Conservation (phyloP, 2,113 vertebrate genomes). For the Regulus satrapa region DNA sequence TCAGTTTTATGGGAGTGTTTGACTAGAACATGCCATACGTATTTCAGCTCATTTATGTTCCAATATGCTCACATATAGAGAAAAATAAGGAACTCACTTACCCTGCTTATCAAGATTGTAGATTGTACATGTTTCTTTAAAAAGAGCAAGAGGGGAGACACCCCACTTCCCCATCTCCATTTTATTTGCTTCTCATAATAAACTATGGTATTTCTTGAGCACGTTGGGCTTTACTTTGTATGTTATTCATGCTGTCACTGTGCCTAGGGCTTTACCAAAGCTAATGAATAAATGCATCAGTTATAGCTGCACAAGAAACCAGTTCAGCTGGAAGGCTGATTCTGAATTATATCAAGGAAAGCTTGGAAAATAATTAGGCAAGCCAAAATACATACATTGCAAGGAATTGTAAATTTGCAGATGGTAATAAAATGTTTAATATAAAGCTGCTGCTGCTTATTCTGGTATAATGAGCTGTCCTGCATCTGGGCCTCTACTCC, state of each 20-base stretch:
- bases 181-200: not conserved
- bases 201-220: not conserved
- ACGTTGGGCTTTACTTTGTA: not conserved
- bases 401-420: not conserved
- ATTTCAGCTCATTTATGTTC: not conserved
- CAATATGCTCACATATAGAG: not conserved
- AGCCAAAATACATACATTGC: not conserved
- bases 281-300: constrained; percentile 40
- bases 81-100: not conserved
- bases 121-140: not conserved
- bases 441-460: not conserved
- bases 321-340: constrained; percentile 18
- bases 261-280: constrained; percentile 11
- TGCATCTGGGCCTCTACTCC: not conserved
- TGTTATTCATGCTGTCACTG: constrained; percentile 8
- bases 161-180: too few species aligned
- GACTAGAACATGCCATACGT: not conserved
- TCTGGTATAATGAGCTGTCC: not conserved
- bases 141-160: fast-evolving
- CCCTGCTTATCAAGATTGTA: not conserved
- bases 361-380: not conserved
- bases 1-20: not conserved
- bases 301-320: not conserved
- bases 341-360: not conserved
- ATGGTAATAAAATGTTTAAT: not conserved